phyloP scores from a whole-genome alignment of 2,797 vertebrate species.

The Girardinus metallicus region DNA sequence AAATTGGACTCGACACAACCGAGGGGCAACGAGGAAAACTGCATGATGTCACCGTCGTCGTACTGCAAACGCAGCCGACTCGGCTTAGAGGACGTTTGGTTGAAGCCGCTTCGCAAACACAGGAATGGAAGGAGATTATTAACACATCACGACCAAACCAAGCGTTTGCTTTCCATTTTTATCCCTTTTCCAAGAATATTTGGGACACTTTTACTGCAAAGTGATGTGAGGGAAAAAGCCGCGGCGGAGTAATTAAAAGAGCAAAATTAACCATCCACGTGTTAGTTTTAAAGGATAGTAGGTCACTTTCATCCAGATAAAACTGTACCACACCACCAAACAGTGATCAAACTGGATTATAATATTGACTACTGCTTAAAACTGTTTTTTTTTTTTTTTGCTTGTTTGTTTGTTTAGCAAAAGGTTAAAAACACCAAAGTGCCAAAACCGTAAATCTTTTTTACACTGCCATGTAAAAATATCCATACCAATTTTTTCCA shows the following conservation, averaged over 20 bases:
- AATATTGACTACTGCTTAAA: background rate
- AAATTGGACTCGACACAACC: constrained; percentile 71
- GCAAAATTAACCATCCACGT: constrained; percentile 32
- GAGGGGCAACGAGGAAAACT: constrained; percentile 58
- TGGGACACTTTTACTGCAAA: constrained; percentile 28
- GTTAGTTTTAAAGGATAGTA: constrained; percentile 30
- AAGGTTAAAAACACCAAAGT: background rate
- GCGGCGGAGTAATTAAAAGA: constrained; percentile 35
- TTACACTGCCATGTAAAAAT: background rate
- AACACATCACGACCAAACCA: constrained; percentile 48
- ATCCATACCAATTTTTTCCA: background rate
- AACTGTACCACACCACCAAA: background rate
- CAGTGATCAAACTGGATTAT: background rate
- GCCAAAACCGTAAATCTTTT: background rate
- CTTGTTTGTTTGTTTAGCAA: background rate
- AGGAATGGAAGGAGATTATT: constrained; percentile 40
- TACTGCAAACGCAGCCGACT: constrained; percentile 60
- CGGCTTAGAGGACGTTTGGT: constrained; percentile 62
- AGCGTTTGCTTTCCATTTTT: constrained; percentile 30
- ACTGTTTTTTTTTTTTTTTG: no score
- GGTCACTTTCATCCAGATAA: constrained; percentile 21
- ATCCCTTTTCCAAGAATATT: constrained; percentile 34
- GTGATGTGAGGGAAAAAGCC: constrained; percentile 7
- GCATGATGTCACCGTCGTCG: constrained; percentile 75
- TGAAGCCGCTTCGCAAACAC: constrained; percentile 1